Conservation (phyloP, 2,888 invertebrate genomes). For the Acleris literana region DNA sequence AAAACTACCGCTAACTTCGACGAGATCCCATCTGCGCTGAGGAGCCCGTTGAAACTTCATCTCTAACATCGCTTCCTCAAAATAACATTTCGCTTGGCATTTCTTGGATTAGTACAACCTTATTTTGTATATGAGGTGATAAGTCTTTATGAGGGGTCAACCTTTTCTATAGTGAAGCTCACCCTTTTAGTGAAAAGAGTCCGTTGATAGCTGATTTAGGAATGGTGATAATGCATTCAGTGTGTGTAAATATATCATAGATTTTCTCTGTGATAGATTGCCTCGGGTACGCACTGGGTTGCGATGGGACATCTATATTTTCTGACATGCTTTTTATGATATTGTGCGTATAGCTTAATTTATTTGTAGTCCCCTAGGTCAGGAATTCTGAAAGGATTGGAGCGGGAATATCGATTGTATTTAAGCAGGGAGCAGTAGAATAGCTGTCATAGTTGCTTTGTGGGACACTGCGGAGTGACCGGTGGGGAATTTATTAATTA, state of each 20-base stretch:
- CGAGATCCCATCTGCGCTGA: constrained; percentile 70
- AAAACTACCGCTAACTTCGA: constrained; percentile 81
- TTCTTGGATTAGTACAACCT: constrained; percentile 77
- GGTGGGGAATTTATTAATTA: constrained; percentile 67
- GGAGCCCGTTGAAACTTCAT: constrained; percentile 59
- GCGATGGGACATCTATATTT: constrained; percentile 45
- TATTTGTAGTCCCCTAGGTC: constrained; percentile 49
- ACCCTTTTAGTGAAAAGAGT: constrained; percentile 84
- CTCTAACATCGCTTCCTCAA: constrained; percentile 56
- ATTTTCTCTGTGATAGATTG: constrained; percentile 79
- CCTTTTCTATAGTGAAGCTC: constrained; percentile 81
- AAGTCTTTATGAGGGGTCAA: constrained; percentile 84
- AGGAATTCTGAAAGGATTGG: constrained; percentile 57
- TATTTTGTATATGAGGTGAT: constrained; percentile 84
- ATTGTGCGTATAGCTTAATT: constrained; percentile 25
- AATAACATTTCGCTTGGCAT: constrained; percentile 53
- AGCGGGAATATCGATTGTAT: constrained; percentile 45
- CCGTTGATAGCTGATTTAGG: constrained; percentile 83
- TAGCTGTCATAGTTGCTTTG: constrained; percentile 70
- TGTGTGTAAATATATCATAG: constrained; percentile 82
- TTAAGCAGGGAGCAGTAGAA: constrained; percentile 52
- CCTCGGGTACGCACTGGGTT: constrained; percentile 53
- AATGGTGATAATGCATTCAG: constrained; percentile 80
- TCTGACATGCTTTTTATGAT: constrained; percentile 47
- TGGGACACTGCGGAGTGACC: constrained; percentile 51